Percentiles rank a stretch among this genome's conserved stretches.
These are phyloP conservation scores for Synergus itoensis DNA, from an alignment of 2,888 invertebrate species.

Conservation along the genomic window DNA sequence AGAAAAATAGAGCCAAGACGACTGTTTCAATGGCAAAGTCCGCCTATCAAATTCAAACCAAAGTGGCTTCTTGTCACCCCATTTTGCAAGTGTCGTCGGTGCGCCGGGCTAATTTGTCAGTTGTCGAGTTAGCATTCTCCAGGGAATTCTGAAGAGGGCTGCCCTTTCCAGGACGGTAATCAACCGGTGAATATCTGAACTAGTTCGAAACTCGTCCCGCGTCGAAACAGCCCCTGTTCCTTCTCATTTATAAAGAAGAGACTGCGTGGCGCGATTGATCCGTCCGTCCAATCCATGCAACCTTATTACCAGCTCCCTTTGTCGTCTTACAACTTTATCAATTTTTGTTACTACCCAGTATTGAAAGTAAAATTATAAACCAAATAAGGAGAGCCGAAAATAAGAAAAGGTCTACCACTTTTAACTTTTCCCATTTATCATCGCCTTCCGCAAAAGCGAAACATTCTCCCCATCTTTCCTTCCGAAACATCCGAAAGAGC, in stretches of 20 bases:
- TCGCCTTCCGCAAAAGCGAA: not conserved
- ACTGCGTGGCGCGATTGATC: conserved; percentile 72
- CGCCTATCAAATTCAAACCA: conserved; percentile 67
- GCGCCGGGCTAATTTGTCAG: conserved; percentile 78
- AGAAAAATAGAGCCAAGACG: conserved; percentile 40
- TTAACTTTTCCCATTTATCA: not conserved
- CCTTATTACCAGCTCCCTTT: conserved; percentile 35
- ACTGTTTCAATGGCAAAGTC: conserved; percentile 50
- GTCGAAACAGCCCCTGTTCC: conserved; percentile 57
- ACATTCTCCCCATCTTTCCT: not conserved
- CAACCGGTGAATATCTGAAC: conserved; percentile 78
- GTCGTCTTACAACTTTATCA: conserved; percentile 20
- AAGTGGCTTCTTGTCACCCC: conserved; percentile 73
- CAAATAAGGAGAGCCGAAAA: not conserved
- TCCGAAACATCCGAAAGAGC: conserved; percentile 1
- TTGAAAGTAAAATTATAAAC: not conserved
- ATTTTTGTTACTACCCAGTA: not conserved
- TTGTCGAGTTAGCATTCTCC: conserved; percentile 77
- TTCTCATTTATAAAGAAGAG: conserved; percentile 76
- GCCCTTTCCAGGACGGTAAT: conserved; percentile 72
- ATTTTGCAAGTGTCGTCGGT: conserved; percentile 78
- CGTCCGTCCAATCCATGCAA: conserved; percentile 51
- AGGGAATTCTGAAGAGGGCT: conserved; percentile 69
- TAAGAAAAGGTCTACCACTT: not conserved
- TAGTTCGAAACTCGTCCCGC: conserved; percentile 67